phyloP scores from a whole-genome alignment of 2,113 vertebrate genomes.

The Paramormyrops kingsleyae region DNA sequence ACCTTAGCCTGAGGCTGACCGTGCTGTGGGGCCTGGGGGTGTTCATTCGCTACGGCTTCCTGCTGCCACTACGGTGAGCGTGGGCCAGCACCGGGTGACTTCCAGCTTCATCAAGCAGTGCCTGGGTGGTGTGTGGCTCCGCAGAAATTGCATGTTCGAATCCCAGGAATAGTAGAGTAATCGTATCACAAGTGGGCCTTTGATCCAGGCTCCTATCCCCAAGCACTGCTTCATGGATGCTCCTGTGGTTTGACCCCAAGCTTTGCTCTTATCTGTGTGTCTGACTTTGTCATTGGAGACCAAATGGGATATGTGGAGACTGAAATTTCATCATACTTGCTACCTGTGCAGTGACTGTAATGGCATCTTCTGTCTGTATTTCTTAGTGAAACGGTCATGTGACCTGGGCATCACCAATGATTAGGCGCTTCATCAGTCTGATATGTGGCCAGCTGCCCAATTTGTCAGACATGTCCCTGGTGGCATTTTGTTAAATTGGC shows the following conservation, averaged over 20 bases:
- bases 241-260: neutral
- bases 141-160: neutral
- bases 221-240: neutral
- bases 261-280: neutral
- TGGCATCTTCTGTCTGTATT: neutral
- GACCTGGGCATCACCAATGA: neutral
- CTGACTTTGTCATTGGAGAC: neutral
- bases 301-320: neutral
- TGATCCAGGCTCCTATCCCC: neutral
- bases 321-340: neutral
- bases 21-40: constrained; percentile 80
- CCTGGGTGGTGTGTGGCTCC: neutral
- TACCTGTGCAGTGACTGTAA: neutral
- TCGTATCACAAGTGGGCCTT: neutral
- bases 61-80: constrained; percentile 80
- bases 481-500: neutral
- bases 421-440: neutral
- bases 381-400: neutral
- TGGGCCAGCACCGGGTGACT: neutral
- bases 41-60: constrained; percentile 77
- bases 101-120: neutral
- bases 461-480: neutral
- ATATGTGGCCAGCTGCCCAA: neutral
- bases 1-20: constrained; percentile 77
- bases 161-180: neutral